Evolutionary conservation across 2,113 vertebrate species (phyloP).

Genomic region (Sigmodon hispidus): DNA sequence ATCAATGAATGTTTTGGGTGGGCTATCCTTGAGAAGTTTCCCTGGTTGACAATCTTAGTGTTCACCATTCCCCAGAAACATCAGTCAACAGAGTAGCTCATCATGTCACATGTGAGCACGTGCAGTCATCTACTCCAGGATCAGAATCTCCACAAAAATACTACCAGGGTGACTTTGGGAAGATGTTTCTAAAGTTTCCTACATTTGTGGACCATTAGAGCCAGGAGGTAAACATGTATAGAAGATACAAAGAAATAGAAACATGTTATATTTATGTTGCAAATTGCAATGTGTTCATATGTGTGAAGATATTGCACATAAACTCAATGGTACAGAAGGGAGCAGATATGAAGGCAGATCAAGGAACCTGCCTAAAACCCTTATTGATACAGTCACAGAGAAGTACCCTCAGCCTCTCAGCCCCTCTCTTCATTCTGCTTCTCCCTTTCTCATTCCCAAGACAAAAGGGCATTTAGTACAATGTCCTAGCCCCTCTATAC

Average conservation of each 20-base stretch:
- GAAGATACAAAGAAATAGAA: background rate
- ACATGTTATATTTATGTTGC: background rate
- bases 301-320: background rate
- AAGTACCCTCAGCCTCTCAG: background rate
- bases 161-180: background rate
- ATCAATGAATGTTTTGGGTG: background rate
- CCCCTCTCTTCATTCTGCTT: background rate
- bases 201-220: background rate
- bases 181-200: background rate
- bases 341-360: background rate
- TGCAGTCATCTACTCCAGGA: background rate
- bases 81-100: background rate
- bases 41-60: background rate
- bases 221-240: background rate
- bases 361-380: background rate
- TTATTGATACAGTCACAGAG: background rate
- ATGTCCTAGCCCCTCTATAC: background rate
- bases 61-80: background rate
- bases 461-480: background rate
- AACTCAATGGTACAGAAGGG: conserved; percentile 9
- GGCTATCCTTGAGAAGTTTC: background rate
- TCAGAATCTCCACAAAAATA: background rate
- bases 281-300: background rate
- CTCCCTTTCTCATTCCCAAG: background rate
- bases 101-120: background rate